Base-by-base conservation (phyloP, 2,888 invertebrate species). In the Eueremaeus valkanovi region DNA sequence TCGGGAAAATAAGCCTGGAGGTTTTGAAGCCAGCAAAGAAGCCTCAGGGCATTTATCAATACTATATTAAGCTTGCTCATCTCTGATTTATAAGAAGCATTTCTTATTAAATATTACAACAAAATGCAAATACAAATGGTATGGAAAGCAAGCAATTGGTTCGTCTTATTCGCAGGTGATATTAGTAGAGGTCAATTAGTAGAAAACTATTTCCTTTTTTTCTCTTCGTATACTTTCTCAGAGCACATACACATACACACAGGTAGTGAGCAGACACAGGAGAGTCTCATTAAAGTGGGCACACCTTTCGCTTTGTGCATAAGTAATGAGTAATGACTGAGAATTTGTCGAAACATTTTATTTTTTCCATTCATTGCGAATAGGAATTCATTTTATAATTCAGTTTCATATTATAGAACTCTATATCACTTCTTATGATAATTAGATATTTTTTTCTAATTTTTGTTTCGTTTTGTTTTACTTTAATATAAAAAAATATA, bases 241-340 rank as follows among this genome's bases (percentile, higher is more conserved):
- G 6, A 36, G 11, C 36, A 36, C 5, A 5, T 36, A 36, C 36
- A 5, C 11, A 11, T 36, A 11, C 36, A 8, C 36, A 8, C 36
- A n/a, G n/a, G n/a, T n/a, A n/a, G n/a, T n/a, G n/a, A n/a, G n/a
- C n/a, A 21, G n/a, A n/a, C 51, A 51, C 51, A 51, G 51, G 51
- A 51, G 51, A 51, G 51, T 51, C 51, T 51, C n/a, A 51, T 51
- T 51, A 51, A 11, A 42, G 16, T 51, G 18, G 51, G 51, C 51
- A 51, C 51, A 51, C 51, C 51, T 51, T 51, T 5, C 16, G n/a
- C 5, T 51, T 18, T 51, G 5, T 18, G 18, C 51, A 51, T 51
- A 51, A 51, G 51, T 51, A n/a, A 51, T n/a, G 16, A 9, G 9
- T 9, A 51, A 51, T 18, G 5, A 5, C 36, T 5, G 51, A 51